Conservation (phyloP, 2,888 invertebrate species). For the Drosophila imparisetae region DNA sequence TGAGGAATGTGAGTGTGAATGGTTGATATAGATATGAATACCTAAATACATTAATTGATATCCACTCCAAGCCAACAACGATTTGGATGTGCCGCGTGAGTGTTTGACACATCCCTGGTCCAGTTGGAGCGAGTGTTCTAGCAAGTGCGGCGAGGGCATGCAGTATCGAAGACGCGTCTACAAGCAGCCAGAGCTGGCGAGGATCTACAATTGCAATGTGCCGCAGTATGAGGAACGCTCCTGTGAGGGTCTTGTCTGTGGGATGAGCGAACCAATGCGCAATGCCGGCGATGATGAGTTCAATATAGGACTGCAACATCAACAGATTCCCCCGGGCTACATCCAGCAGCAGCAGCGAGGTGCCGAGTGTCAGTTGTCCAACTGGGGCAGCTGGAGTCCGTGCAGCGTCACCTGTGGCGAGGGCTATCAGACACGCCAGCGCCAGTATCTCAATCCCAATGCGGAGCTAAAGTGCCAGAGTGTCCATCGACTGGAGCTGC, state of each 20-base stretch:
- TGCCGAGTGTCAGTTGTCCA: conserved; percentile 88
- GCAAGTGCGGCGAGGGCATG: conserved; percentile 85
- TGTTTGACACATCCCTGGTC: conserved; percentile 85
- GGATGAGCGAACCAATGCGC: conserved; percentile 59
- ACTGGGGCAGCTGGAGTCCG: conserved; percentile 91
- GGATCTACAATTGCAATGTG: conserved; percentile 76
- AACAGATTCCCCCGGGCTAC: neutral
- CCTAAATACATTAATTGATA: neutral
- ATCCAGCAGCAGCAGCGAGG: conserved; percentile 56
- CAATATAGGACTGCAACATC: conserved; percentile 7
- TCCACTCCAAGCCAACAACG: conserved; percentile 68
- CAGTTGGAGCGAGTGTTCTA: conserved; percentile 85
- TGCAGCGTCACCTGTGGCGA: conserved; percentile 90
- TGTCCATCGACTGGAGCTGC: conserved; percentile 43
- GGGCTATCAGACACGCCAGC: conserved; percentile 88
- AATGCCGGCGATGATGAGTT: conserved; percentile 44
- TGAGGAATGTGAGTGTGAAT: conserved; percentile 74
- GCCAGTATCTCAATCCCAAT: conserved; percentile 87
- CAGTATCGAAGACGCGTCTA: conserved; percentile 81
- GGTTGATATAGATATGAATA: rapidly evolving
- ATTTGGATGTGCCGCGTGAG: conserved; percentile 83
- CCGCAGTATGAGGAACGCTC: conserved; percentile 74
- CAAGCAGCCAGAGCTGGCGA: conserved; percentile 81
- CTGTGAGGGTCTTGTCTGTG: conserved; percentile 83
- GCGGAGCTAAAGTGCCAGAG: conserved; percentile 87